Conservation (phyloP, 2,888 invertebrate genomes). For the Drosophila histrio region DNA sequence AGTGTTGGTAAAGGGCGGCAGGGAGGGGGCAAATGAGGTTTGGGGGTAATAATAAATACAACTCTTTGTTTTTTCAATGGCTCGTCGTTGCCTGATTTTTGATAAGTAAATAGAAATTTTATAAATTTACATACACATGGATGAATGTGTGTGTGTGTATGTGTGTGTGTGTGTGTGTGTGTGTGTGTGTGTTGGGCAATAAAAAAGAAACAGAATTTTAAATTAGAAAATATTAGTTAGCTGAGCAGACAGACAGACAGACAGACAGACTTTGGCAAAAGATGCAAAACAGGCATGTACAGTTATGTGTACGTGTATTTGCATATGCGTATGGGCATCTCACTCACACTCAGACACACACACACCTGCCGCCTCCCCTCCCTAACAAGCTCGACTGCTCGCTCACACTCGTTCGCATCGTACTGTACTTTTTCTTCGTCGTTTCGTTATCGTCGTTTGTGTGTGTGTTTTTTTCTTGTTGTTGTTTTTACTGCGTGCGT, state of each 20-base stretch:
- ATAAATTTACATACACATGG: conserved; percentile 70
- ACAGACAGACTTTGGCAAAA: conserved; percentile 12
- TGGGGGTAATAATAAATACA: conserved; percentile 64
- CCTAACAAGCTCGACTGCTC: background rate
- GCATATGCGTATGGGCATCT: conserved; percentile 31
- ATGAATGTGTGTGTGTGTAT: background rate
- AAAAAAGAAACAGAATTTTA: conserved; percentile 80
- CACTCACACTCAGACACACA: conserved; percentile 17
- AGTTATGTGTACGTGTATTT: conserved; percentile 46
- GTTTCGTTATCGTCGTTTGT: conserved; percentile 35
- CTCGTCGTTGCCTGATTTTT: conserved; percentile 70
- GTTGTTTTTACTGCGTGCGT: conserved; percentile 40
- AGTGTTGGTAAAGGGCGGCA: background rate
- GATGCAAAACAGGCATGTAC: conserved; percentile 36
- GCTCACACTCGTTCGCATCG: conserved; percentile 10
- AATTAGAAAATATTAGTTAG: conserved; percentile 80
- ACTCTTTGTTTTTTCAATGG: conserved; percentile 71
- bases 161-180: background rate
- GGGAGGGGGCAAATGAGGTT: background rate
- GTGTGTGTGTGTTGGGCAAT: conserved; percentile 48
- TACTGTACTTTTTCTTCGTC: conserved; percentile 41
- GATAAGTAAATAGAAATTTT: conserved; percentile 78
- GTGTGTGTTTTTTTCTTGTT: conserved; percentile 24
- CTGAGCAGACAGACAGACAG: conserved; percentile 44
- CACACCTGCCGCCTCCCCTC: background rate